Evolutionary conservation across 2,797 vertebrate genomes (phyloP).

Genomic region (Oryzias sinensis): DNA sequence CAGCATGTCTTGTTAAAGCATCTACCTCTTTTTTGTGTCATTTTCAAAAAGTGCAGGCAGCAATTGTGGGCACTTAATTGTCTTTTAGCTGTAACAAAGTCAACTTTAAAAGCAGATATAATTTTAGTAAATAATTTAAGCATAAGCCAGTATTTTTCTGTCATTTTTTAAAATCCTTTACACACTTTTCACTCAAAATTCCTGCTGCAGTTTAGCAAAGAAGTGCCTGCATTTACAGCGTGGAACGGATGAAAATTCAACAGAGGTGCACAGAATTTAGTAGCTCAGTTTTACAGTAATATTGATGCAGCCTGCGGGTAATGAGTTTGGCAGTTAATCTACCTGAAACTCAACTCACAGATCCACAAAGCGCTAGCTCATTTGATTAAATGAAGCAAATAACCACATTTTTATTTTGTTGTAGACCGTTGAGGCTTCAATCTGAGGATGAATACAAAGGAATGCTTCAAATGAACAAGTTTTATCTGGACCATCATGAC

Average conservation of each 20-base stretch:
- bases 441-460: conserved; percentile 35
- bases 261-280: conserved; percentile 18
- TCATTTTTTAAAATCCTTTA: conserved; percentile 19
- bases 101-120: conserved; percentile 1
- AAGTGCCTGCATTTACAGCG: no score
- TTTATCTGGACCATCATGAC: conserved; percentile 45
- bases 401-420: conserved; percentile 19
- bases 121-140: background rate
- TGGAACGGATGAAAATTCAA: conserved; percentile 30
- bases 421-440: conserved; percentile 24
- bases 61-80: conserved; percentile 24
- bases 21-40: conserved; percentile 2
- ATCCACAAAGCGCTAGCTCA: conserved; percentile 56
- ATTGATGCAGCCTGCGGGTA: conserved; percentile 6
- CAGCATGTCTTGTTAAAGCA: conserved; percentile 13
- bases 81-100: conserved; percentile 21
- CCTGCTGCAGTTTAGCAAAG: no score
- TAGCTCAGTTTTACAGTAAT: background rate
- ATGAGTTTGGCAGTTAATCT: conserved; percentile 16
- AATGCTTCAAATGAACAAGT: conserved; percentile 52
- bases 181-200: conserved; percentile 12
- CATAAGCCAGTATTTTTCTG: background rate
- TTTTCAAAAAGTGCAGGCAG: conserved; percentile 20
- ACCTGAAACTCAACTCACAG: conserved; percentile 6
- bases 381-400: conserved; percentile 18